phyloP scores from a whole-genome alignment of 2,888 invertebrate species.

The Omphaloscelis lunosa region DNA sequence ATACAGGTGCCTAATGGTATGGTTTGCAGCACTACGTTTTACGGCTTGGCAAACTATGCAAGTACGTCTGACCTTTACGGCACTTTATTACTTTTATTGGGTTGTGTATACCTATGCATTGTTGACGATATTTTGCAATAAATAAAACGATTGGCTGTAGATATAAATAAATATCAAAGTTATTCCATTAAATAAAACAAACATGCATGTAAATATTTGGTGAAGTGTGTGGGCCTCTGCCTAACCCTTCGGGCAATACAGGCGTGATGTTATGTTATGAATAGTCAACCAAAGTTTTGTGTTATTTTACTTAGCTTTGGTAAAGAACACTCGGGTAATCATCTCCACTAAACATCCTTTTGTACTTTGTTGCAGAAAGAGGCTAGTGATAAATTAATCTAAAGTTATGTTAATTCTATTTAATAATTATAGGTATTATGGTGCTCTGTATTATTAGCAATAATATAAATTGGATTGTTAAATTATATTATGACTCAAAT shows the following conservation, averaged over 20 bases:
- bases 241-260: no score
- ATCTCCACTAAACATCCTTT: background rate
- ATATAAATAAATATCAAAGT: background rate
- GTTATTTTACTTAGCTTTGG: background rate
- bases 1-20: background rate
- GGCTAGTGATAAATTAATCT: conserved; percentile 6
- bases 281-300: background rate
- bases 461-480: background rate
- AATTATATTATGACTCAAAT: background rate
- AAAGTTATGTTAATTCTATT: background rate
- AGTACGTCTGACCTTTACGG: background rate
- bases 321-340: background rate
- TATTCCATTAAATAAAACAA: background rate
- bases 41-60: background rate
- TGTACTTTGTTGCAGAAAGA: conserved; percentile 4
- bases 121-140: background rate
- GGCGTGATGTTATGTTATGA: background rate
- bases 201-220: background rate
- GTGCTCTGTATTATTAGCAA: conserved; percentile 48
- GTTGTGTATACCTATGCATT: conserved; percentile 11
- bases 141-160: background rate
- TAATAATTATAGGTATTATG: conserved; percentile 21
- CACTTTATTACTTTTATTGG: background rate
- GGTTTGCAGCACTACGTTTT: background rate
- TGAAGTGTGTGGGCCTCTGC: no score